Percentiles rank a stretch among this genome's conserved stretches.
phyloP scores from a whole-genome alignment of 2,888 invertebrate genomes.

The Cantharis lateralis region DNA sequence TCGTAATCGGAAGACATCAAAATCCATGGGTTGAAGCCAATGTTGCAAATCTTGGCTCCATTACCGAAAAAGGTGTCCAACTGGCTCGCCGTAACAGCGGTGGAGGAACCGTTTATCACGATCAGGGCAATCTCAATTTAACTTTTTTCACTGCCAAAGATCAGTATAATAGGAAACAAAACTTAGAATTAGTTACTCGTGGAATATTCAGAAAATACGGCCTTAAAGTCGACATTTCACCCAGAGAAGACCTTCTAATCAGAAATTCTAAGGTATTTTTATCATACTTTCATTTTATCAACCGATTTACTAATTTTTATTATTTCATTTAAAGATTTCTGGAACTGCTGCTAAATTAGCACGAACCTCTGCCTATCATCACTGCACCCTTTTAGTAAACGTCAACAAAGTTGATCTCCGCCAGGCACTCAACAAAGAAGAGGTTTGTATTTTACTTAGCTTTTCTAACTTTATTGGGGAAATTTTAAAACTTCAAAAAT shows the following conservation, averaged over 20 bases:
- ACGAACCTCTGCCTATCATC: conserved; percentile 90
- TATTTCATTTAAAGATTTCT: conserved; percentile 70
- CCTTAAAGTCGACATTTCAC: conserved; percentile 74
- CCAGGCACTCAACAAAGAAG: conserved; percentile 72
- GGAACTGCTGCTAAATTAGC: conserved; percentile 95
- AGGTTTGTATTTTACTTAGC: conserved; percentile 63
- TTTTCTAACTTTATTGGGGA: background rate
- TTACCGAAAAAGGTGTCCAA: conserved; percentile 66
- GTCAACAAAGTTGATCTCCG: conserved; percentile 78
- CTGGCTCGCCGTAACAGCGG: conserved; percentile 92
- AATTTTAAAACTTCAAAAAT: no score
- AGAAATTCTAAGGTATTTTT: conserved; percentile 76
- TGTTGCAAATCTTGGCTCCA: conserved; percentile 62
- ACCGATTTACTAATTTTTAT: background rate
- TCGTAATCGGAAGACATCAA: conserved; percentile 95
- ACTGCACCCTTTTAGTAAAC: conserved; percentile 91
- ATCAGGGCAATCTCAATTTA: conserved; percentile 89
- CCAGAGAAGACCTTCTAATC: conserved; percentile 85
- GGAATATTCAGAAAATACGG: conserved; percentile 84
- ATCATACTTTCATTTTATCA: background rate
- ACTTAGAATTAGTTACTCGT: conserved; percentile 84
- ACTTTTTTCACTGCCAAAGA: conserved; percentile 87
- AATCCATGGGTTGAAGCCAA: conserved; percentile 96
- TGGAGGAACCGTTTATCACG: conserved; percentile 96
- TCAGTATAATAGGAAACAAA: conserved; percentile 83